Conservation (phyloP, 2,113 vertebrate genomes). For the Microcebus ravelobensis region DNA sequence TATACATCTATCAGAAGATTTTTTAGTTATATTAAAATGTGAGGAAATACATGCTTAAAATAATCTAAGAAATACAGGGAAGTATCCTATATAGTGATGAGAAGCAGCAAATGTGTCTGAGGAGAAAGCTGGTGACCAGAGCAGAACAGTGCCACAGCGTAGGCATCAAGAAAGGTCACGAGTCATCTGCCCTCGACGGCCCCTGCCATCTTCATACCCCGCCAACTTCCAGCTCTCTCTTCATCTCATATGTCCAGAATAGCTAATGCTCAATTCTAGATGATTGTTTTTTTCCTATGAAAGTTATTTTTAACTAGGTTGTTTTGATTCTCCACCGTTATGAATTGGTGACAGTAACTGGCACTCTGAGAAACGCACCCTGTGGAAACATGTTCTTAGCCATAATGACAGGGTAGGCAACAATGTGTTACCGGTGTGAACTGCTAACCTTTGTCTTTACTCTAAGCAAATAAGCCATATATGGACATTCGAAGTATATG, state of each 20-base stretch:
- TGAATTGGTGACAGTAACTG: slow-evolving; percentile 23
- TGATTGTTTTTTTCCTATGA: neutral
- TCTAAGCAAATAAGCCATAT: neutral
- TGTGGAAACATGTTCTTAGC: neutral
- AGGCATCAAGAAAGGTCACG: accelerated
- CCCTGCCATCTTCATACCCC: neutral
- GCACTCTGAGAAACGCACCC: slow-evolving; percentile 12
- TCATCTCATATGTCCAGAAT: neutral
- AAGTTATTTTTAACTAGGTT: slow-evolving; percentile 32
- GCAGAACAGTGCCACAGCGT: accelerated
- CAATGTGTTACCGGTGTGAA: neutral
- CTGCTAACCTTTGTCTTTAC: slow-evolving; percentile 46
- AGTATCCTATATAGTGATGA: neutral
- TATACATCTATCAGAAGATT: neutral
- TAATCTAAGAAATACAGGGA: neutral
- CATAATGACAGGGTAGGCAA: neutral
- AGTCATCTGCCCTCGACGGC: accelerated
- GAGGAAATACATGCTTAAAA: neutral
- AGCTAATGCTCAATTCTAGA: neutral
- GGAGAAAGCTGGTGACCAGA: neutral
- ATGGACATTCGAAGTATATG: neutral
- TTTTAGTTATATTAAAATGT: neutral
- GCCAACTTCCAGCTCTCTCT: neutral
- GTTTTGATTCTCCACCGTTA: neutral
- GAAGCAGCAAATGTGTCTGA: neutral